A percentile compares a stretch with the other conserved stretches of the same genome.
phyloP scores from a whole-genome alignment of 2,888 invertebrate species.

The Drosophila trichaetosa region DNA sequence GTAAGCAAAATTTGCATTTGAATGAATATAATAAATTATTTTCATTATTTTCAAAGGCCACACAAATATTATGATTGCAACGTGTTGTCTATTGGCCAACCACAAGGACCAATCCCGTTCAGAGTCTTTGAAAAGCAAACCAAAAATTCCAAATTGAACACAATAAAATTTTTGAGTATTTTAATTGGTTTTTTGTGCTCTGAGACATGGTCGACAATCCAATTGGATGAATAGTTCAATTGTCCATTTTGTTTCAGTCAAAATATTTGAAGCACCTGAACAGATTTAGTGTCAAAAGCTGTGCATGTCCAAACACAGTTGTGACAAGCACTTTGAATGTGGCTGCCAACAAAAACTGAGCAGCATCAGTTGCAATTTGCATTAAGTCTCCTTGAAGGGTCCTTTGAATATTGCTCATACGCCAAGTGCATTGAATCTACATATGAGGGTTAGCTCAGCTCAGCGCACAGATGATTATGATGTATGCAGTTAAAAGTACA shows the following conservation, averaged over 20 bases:
- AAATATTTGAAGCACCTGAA: conserved; percentile 14
- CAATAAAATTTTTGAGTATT: conserved; percentile 2
- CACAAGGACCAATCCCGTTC: background rate
- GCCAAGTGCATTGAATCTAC: conserved; percentile 23
- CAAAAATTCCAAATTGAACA: background rate
- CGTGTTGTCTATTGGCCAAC: background rate
- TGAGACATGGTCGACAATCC: conserved; percentile 19
- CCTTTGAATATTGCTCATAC: conserved; percentile 24
- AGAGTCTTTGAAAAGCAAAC: conserved; percentile 22
- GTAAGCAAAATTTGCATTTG: background rate
- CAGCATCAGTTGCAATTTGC: conserved; percentile 2
- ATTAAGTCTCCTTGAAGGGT: background rate
- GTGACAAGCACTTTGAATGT: conserved; percentile 1
- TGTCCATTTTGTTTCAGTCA: background rate
- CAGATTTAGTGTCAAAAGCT: conserved; percentile 19
- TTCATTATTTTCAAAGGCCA: background rate
- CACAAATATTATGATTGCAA: background rate
- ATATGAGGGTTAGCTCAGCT: background rate
- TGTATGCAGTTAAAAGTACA: conserved; percentile 12
- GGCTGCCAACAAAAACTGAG: background rate
- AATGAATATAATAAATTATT: background rate
- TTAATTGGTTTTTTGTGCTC: conserved; percentile 66
- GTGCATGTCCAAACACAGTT: background rate
- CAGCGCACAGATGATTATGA: conserved; percentile 15
- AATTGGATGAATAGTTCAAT: background rate